phyloP scores from a whole-genome alignment of 1,140 invertebrate genomes.

The Cardiocondyla obscurior region DNA sequence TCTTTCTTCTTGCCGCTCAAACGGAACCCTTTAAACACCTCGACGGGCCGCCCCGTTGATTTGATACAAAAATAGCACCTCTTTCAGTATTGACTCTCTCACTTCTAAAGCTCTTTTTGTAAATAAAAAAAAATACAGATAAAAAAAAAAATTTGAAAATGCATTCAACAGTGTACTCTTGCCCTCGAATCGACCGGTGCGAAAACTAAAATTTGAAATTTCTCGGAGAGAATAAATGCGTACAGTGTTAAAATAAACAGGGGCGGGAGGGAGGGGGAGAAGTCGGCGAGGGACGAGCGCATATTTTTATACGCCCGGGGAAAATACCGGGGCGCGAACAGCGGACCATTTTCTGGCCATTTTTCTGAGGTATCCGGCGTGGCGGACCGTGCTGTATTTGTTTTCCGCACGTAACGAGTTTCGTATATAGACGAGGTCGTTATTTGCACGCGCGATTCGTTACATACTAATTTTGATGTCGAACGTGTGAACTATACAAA shows the following conservation, averaged over 20 bases:
- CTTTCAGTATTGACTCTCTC: conserved; percentile 21
- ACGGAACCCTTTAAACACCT: conserved; percentile 4
- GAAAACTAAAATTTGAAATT: conserved; percentile 46
- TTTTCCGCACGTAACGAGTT: conserved; percentile 52
- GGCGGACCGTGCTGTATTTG: conserved; percentile 44
- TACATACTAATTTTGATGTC: conserved; percentile 53
- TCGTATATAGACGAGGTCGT: conserved; percentile 54
- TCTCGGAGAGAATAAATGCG: conserved; percentile 37
- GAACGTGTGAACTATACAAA: conserved; percentile 40
- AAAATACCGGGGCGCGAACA: conserved; percentile 49
- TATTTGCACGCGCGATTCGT: conserved; percentile 55
- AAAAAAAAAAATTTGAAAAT: too few relatives aligned
- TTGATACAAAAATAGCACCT: conserved; percentile 15
- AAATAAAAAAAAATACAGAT: too few relatives aligned
- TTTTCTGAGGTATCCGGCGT: conserved; percentile 50
- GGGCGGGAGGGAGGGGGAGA: conserved; percentile 5
- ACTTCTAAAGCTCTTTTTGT: background rate
- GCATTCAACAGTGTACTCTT: background rate
- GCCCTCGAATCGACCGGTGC: background rate
- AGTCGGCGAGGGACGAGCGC: conserved; percentile 24
- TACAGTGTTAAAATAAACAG: conserved; percentile 58
- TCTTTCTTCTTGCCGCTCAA: background rate
- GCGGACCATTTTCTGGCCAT: conserved; percentile 50
- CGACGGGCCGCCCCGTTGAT: conserved; percentile 32
- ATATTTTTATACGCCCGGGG: conserved; percentile 55